Conservation (phyloP, 2,113 vertebrate genomes). For the Seriola dumerili region DNA sequence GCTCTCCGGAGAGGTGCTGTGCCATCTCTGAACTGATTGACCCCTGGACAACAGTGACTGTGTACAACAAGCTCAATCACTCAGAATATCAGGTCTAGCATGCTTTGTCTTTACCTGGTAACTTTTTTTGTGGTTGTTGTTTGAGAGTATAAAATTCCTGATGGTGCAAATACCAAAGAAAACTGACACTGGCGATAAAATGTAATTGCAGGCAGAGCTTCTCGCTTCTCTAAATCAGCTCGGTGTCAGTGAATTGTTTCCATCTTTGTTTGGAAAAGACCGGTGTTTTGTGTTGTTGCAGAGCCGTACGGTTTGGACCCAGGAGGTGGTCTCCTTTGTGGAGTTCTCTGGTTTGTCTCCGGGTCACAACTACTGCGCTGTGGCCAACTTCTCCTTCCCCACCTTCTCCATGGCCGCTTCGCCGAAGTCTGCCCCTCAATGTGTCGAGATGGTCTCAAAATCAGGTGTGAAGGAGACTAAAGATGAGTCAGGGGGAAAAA, state of each 20-base stretch:
- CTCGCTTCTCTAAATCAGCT: no score
- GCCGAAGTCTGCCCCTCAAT: slow-evolving; percentile 60
- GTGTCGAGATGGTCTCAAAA: slow-evolving; percentile 54
- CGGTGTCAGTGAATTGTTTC: neutral
- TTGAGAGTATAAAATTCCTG: no score
- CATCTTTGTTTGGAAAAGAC: neutral
- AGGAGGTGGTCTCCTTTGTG: slow-evolving; percentile 14
- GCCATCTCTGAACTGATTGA: slow-evolving; percentile 56
- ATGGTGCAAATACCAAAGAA: no score
- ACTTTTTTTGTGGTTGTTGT: no score
- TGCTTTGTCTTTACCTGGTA: neutral
- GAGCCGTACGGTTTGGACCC: slow-evolving; percentile 61
- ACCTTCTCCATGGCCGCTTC: slow-evolving; percentile 73
- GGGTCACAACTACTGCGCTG: slow-evolving; percentile 78
- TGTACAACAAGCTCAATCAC: slow-evolving; percentile 71
- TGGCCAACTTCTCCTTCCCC: slow-evolving; percentile 79
- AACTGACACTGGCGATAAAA: no score
- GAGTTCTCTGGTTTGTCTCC: slow-evolving; percentile 65
- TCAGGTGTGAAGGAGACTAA: slow-evolving; percentile 39
- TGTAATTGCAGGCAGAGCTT: no score
- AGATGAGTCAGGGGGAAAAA: no score
- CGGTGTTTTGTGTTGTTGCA: slow-evolving; percentile 28
- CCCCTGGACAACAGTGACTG: slow-evolving; percentile 71
- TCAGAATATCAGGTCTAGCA: slow-evolving; percentile 65
- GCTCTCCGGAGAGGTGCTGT: slow-evolving; percentile 64